These are phyloP conservation scores for Scrobipalpa costella DNA, from an alignment of 2,888 invertebrate species.

Conservation along the genomic window DNA sequence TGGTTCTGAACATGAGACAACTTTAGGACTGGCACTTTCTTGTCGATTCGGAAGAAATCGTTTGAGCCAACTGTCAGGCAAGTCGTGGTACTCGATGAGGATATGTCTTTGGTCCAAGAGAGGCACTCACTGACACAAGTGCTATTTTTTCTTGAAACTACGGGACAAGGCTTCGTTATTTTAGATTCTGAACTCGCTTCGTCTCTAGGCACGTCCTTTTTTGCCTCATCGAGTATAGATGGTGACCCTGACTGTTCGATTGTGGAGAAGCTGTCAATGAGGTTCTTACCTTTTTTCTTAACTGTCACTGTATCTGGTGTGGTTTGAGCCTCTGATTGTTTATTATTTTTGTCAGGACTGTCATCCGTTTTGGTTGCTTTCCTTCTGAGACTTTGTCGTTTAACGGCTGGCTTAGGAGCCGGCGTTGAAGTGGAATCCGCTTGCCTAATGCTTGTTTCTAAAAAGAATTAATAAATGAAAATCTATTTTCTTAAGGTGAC, in stretches of 20 bases:
- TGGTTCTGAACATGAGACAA: conserved; percentile 43
- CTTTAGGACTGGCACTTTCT: conserved; percentile 58
- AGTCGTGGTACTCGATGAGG: conserved; percentile 57
- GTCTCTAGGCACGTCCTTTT: background rate
- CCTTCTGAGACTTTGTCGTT: conserved; percentile 22
- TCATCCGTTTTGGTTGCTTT: conserved; percentile 1
- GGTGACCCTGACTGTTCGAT: too few relatives aligned
- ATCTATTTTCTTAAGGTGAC: too few relatives aligned
- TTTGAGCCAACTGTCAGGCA: conserved; percentile 51
- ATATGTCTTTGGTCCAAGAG: conserved; percentile 68
- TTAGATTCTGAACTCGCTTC: background rate
- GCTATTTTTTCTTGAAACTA: conserved; percentile 43
- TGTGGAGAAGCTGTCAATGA: background rate
- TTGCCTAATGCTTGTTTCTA: conserved; percentile 40
- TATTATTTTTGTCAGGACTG: background rate
- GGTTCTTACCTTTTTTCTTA: conserved; percentile 33
- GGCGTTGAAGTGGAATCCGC: conserved; percentile 36
- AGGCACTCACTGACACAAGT: conserved; percentile 42
- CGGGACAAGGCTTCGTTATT: background rate
- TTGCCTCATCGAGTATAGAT: conserved; percentile 26
- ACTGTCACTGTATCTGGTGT: background rate
- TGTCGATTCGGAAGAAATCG: conserved; percentile 58
- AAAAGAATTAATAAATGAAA: conserved; percentile 20
- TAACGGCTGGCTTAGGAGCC: background rate
- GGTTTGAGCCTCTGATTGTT: background rate